Conservation (phyloP, 2,888 invertebrate species). For the Pelosia muscerda region DNA sequence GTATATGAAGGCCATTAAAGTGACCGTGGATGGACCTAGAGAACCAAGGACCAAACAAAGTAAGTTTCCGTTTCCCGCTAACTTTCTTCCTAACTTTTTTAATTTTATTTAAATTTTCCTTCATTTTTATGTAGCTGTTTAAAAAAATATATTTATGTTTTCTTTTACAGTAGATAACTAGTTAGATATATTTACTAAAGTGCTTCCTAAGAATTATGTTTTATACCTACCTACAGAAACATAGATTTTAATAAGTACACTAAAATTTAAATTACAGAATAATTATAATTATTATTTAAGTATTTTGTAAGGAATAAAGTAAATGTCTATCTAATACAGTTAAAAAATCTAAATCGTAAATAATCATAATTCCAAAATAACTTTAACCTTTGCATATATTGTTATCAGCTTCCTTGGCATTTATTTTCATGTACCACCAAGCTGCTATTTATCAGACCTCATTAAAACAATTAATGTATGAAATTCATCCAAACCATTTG, state of each 20-base stretch:
- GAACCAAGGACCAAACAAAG: conserved; percentile 99
- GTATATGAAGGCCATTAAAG: conserved; percentile 99
- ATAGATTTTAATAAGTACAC: no score
- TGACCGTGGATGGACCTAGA: conserved; percentile 99
- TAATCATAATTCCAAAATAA: conserved; percentile 16
- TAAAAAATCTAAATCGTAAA: neutral
- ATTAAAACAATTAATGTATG: conserved; percentile 58
- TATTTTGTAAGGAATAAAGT: neutral
- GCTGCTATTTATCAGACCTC: conserved; percentile 38
- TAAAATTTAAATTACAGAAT: no score
- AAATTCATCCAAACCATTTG: conserved; percentile 43
- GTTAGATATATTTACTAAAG: no score
- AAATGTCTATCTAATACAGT: neutral
- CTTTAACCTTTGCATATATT: conserved; percentile 18
- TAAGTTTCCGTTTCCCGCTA: conserved; percentile 86
- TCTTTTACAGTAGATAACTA: no score
- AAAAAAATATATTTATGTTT: neutral
- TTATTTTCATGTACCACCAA: conserved; percentile 26
- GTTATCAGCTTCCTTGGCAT: conserved; percentile 8
- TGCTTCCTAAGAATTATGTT: no score
- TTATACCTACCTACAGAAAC: no score
- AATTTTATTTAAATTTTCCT: conserved; percentile 1
- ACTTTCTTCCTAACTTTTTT: conserved; percentile 32
- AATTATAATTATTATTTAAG: neutral
- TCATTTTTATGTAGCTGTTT: neutral